Evolutionary conservation across 2,113 vertebrate species (phyloP).

Genomic region (Aptenodytes forsteri): DNA sequence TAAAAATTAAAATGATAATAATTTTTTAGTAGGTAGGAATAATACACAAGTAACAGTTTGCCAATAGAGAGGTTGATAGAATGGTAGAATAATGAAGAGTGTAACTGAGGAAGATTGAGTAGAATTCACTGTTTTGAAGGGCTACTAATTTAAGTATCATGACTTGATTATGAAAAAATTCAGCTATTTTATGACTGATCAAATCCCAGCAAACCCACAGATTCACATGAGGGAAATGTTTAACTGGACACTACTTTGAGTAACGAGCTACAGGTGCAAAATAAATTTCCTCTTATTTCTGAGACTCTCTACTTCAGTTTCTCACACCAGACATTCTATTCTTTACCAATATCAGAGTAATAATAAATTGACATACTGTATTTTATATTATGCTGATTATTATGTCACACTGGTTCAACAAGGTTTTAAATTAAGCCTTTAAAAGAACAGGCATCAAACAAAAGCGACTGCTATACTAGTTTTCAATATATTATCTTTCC

Average conservation of each 20-base stretch:
- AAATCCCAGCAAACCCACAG: neutral
- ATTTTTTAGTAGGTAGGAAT: neutral
- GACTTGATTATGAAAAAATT: neutral
- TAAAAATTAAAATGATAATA: neutral
- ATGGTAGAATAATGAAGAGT: neutral
- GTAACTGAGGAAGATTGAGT: neutral
- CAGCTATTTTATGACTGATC: neutral
- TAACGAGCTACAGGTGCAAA: neutral
- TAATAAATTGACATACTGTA: neutral
- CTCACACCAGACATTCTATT: neutral
- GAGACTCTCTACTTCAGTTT: neutral
- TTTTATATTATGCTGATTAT: neutral
- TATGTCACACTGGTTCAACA: neutral
- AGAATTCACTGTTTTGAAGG: neutral
- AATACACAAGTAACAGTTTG: neutral
- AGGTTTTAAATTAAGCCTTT: neutral
- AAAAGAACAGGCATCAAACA: neutral
- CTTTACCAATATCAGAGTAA: neutral
- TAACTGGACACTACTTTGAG: neutral
- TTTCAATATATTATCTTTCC: slow-evolving; percentile 46
- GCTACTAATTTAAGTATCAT: neutral
- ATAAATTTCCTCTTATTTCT: neutral
- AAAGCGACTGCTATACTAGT: neutral
- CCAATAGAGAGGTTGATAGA: neutral
- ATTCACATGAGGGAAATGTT: neutral